Conservation (phyloP, 2,113 vertebrate genomes). For the Andinoacara biseriatus region DNA sequence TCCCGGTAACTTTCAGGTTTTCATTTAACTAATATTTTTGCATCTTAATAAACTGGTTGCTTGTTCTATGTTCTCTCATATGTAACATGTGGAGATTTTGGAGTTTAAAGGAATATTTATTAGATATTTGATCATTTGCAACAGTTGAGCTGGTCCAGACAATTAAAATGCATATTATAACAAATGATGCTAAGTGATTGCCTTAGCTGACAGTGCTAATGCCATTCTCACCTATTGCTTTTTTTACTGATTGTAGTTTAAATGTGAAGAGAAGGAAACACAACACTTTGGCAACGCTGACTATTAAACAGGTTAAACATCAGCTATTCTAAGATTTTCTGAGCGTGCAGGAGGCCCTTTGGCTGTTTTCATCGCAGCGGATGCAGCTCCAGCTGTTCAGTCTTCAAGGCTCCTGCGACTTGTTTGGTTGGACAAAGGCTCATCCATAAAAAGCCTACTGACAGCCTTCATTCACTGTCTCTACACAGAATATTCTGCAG, state of each 20-base stretch:
- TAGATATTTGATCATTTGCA: background rate
- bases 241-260: too few relatives aligned
- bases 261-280: too few relatives aligned
- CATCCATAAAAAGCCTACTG: slow-evolving; percentile 23
- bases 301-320: background rate
- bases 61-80: background rate
- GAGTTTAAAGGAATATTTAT: background rate
- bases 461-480: background rate
- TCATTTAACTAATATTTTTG: background rate
- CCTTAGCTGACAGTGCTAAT: background rate
- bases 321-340: background rate
- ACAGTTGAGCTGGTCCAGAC: background rate
- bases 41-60: background rate
- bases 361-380: background rate
- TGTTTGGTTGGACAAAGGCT: background rate
- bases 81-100: background rate
- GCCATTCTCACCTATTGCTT: too few relatives aligned
- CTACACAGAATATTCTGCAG: slow-evolving; percentile 18
- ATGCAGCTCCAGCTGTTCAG: background rate
- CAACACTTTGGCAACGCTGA: too few relatives aligned
- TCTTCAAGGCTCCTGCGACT: background rate
- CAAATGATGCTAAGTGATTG: too few relatives aligned
- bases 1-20: background rate
- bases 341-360: background rate
- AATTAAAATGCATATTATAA: background rate